A percentile compares a stretch with the other conserved stretches of the same genome.
Conservation (phyloP, 2,888 invertebrate genomes). For the Drosophila suboccidentalis region DNA sequence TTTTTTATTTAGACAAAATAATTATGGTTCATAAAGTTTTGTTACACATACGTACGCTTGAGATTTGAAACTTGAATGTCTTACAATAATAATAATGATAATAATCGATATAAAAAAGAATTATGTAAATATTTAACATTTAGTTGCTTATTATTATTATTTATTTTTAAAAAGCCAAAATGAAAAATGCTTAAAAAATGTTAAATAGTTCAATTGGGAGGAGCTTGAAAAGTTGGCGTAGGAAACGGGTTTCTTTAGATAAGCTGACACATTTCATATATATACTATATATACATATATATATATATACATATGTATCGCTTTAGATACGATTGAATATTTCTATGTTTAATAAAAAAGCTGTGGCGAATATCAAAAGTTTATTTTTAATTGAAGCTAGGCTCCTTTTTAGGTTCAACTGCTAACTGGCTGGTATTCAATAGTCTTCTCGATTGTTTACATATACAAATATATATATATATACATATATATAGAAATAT, state of each 20-base stretch:
- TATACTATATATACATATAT: constrained; percentile 10
- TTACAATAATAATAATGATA: constrained; percentile 13
- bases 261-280: constrained; percentile 19
- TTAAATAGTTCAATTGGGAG: constrained; percentile 9
- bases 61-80: constrained; percentile 29
- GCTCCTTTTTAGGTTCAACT: constrained; percentile 41
- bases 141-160: constrained; percentile 11
- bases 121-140: constrained; percentile 33
- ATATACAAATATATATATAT: constrained; percentile 11
- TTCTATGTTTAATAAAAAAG: not conserved
- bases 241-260: constrained; percentile 41
- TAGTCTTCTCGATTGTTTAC: constrained; percentile 43
- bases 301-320: constrained; percentile 6
- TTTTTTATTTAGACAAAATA: constrained; percentile 33
- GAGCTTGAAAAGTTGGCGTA: constrained; percentile 59
- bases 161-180: constrained; percentile 24
- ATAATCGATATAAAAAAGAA: constrained; percentile 30
- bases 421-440: constrained; percentile 52
- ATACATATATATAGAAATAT: constrained; percentile 8
- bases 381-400: constrained; percentile 39
- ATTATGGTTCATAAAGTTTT: constrained; percentile 24
- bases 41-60: constrained; percentile 3
- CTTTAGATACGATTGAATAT: not conserved
- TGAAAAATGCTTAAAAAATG: constrained; percentile 32
- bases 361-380: constrained; percentile 25